These are phyloP conservation scores for Papilio glaucus DNA, from an alignment of 1,140 invertebrate species.

Conservation along the genomic window DNA sequence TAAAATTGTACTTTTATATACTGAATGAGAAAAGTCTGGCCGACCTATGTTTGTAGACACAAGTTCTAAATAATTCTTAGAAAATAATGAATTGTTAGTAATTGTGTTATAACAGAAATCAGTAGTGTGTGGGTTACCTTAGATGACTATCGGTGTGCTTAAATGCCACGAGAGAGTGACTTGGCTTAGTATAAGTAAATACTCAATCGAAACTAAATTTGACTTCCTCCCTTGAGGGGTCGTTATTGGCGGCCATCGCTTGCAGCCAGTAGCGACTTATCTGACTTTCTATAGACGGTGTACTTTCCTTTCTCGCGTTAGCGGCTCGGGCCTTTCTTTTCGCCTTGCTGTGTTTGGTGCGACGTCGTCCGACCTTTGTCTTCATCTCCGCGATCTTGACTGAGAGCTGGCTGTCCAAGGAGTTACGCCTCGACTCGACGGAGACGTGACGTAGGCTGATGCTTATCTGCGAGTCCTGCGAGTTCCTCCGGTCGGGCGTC, in stretches of 20 bases:
- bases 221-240: constrained; percentile 74
- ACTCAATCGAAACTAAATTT: constrained; percentile 76
- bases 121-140: neutral
- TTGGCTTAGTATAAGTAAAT: too few relatives aligned
- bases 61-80: too few relatives aligned
- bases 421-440: constrained; percentile 92
- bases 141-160: neutral
- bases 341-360: constrained; percentile 73
- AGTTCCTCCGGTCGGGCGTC: constrained; percentile 79
- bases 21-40: too few relatives aligned
- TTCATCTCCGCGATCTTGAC: constrained; percentile 92
- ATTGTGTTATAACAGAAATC: neutral
- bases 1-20: too few relatives aligned
- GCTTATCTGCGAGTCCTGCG: constrained; percentile 91
- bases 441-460: constrained; percentile 90
- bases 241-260: constrained; percentile 77
- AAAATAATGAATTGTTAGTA: too few relatives aligned
- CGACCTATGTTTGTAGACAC: too few relatives aligned
- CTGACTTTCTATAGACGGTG: constrained; percentile 91
- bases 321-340: constrained; percentile 75
- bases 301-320: constrained; percentile 87
- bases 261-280: constrained; percentile 85
- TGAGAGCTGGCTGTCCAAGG: constrained; percentile 92
- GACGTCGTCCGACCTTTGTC: constrained; percentile 86
- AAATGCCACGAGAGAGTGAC: neutral